Evolutionary conservation across 2,797 vertebrate genomes (phyloP), one percentile per base, ranked within the genome.

Genomic region (Spinus olivaceus): DNA sequence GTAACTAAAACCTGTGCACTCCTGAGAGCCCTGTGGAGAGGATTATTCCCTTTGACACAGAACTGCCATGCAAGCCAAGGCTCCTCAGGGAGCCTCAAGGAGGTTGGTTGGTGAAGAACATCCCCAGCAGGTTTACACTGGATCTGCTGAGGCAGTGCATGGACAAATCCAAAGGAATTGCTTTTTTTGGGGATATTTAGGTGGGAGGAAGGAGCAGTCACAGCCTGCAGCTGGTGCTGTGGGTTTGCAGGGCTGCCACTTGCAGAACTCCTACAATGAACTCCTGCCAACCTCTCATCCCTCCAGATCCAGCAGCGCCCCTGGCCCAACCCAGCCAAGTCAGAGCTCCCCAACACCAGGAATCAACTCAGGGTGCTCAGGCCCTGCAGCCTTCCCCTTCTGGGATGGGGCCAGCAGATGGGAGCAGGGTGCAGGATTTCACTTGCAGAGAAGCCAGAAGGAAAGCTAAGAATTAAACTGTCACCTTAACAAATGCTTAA

Each of bases 1-100:
- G n/a, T 23, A 49, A 9, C 6, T 23, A 13, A 27, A 35, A 74
- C 5, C 49, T 57, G 46, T 10, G 57, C 20, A 7, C 16, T 49
- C 18, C 0, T 12, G 37, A 54, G 8, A 51, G 10, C 14, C 44
- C 20, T 0, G 1, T 2, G 30, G 18, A 50, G 54, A 54, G 15
- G 28, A 41, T 10, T 5, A 25, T 1, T 27, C 10, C 16, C 47
- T 61, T 50, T 23, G 27, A 50, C 5, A 35, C 6, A 46, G 54
- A 77, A 46, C 16, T 32, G 21, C 10, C 61, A 71, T 1, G 21
- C 46, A 44, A 19, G 1, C 32, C 8, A 6, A 9, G 14, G 71
- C 56, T 82, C 46, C 56, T 44, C 47, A 19, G 16, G 32, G 12
- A 65, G 42, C 46, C 56, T 44, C 47, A 21, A 14, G 32, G 12